Conservation (phyloP, 1,140 invertebrate species). For the Parasteatoda tepidariorum region DNA sequence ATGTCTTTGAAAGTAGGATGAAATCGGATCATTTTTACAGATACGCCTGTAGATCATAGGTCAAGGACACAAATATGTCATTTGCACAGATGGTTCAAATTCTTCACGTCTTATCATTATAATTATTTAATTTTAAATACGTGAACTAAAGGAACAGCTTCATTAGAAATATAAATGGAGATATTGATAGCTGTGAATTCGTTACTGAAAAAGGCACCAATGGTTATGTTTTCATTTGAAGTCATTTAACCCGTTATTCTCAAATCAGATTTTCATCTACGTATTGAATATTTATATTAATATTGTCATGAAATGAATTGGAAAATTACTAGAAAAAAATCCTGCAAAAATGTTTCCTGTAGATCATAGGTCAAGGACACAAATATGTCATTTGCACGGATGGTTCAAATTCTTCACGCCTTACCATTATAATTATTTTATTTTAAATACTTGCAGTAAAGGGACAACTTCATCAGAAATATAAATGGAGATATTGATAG, state of each 20-base stretch:
- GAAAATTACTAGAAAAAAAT: too few species aligned
- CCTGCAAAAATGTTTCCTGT: too few species aligned
- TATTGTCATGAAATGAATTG: too few species aligned
- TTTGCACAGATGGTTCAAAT: neutral
- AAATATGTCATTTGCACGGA: neutral
- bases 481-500: neutral
- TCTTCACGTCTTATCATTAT: slow-evolving; percentile 3
- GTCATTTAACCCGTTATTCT: too few species aligned
- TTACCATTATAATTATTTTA: neutral
- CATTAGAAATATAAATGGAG: neutral
- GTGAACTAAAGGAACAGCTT: neutral
- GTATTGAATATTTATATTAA: too few species aligned
- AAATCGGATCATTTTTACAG: neutral
- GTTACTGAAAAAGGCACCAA: too few species aligned
- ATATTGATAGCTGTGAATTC: too few species aligned
- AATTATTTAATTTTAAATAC: neutral
- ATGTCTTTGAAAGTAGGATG: neutral
- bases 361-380: slow-evolving; percentile 7
- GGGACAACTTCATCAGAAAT: neutral
- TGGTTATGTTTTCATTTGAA: too few species aligned
- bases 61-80: neutral
- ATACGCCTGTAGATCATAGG: neutral
- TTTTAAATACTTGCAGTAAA: neutral
- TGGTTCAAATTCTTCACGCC: slow-evolving; percentile 4
- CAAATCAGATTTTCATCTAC: too few species aligned